A percentile compares a stretch with the other conserved stretches of the same genome.
phyloP scores from a whole-genome alignment of 2,113 vertebrate species.

The Tenebrosternarchus preto region DNA sequence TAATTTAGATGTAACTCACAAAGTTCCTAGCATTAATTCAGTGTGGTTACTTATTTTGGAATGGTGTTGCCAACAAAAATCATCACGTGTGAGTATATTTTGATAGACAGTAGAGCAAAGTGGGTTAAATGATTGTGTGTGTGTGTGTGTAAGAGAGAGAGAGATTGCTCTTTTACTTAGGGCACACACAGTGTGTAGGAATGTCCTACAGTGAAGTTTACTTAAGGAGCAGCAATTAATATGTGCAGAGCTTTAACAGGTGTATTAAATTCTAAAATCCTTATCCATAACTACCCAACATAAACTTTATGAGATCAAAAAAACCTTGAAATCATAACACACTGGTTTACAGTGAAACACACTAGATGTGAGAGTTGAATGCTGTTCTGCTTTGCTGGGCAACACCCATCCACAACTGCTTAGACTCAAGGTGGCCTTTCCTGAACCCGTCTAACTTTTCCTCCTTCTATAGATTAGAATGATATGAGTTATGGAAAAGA shows the following conservation, averaged over 20 bases:
- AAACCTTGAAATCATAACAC: neutral
- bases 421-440: too few relatives aligned
- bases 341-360: neutral
- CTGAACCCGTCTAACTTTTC: neutral
- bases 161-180: too few relatives aligned
- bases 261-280: too few relatives aligned
- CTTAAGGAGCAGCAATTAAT: too few relatives aligned
- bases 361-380: neutral
- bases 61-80: conserved; percentile 6
- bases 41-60: neutral
- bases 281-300: too few relatives aligned
- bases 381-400: neutral
- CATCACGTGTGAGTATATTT: conserved; percentile 1
- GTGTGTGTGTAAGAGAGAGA: too few relatives aligned
- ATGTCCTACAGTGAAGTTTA: too few relatives aligned
- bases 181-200: too few relatives aligned
- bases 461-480: neutral
- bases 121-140: too few relatives aligned
- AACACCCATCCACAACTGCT: neutral
- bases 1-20: too few relatives aligned
- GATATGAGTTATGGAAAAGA: neutral
- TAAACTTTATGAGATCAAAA: neutral
- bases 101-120: conserved; percentile 19
- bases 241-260: too few relatives aligned
- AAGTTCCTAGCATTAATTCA: neutral